Base-by-base conservation (phyloP, 2,113 vertebrate genomes). In the Heloderma charlesbogerti region DNA sequence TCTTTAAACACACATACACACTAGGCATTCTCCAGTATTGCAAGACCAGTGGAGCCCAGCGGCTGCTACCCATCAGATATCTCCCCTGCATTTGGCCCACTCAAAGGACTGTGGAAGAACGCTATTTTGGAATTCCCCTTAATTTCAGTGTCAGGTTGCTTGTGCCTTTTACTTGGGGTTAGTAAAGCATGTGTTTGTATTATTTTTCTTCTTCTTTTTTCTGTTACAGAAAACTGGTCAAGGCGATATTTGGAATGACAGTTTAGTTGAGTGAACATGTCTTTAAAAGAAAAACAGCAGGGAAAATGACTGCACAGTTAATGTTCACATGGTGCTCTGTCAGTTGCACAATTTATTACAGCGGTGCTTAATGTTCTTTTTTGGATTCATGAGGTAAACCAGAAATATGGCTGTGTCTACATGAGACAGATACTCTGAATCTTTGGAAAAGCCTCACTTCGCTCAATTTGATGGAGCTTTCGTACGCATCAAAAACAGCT, bases 381-480 rank as follows among this genome's bases (percentile, higher is more conserved):
- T 43, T 72, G 31, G 92, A 86, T 87, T 88, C 77, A 3, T 84
- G 91, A 75, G 88, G 78, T 94, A 80, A 93, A 92, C 37, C 3
- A 16, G 88, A 93, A 88, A 22, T 8, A 1, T 72, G n/a, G 60
- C 77, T 90, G 86, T 22, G 72, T 72, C 90, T 87, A 79, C 84
- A 92, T 83, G 31, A 90, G 91, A 91, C 85, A 67, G 88, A 92
- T 91, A 90, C 45, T 90, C 79, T 82, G 78, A 90, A 79, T 75
- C 90, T 86, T 91, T 92, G 91, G 92, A 88, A 72, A 94, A 91
- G 91, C 84, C 89, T 95, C 94, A 94, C 87, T 92, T 90, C 94
- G 94, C 84, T 94, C 89, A 84, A 89, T 86, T 31, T 0, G 88
- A 90, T 92, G 84, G 79, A 91, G 90, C 89, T 84, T 74, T 54